Evolutionary conservation across 2,797 vertebrate genomes (phyloP).

Genomic region (Clarias laeviceps): DNA sequence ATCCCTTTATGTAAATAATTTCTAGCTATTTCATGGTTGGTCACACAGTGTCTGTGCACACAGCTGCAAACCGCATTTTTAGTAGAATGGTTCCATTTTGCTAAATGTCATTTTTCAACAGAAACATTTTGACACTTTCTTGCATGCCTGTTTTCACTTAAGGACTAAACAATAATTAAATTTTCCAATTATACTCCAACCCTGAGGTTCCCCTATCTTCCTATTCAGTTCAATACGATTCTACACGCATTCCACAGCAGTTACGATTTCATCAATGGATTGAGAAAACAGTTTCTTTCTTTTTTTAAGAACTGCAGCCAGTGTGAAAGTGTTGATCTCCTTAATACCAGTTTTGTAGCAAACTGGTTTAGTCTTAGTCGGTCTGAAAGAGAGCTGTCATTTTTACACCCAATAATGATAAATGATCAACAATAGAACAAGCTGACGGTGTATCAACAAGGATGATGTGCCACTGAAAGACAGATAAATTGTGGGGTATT

Average conservation of each 20-base stretch:
- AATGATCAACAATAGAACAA: conserved; percentile 21
- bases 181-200: not conserved
- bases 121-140: not conserved
- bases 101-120: not conserved
- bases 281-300: not conserved
- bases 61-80: not conserved
- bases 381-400: conserved; percentile 31
- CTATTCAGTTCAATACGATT: not conserved
- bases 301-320: conserved; percentile 8
- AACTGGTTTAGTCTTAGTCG: conserved; percentile 24
- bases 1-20: not conserved
- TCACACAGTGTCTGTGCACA: not conserved
- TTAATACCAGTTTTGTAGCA: conserved; percentile 40
- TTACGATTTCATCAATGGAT: not conserved
- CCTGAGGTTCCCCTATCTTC: not conserved
- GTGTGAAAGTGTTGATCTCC: not conserved
- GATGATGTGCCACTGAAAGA: conserved; percentile 15
- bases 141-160: not conserved
- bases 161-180: not conserved
- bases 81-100: not conserved
- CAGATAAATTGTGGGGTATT: conserved; percentile 45
- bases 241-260: not conserved
- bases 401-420: conserved; percentile 27
- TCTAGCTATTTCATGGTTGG: not conserved
- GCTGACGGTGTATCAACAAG: conserved; percentile 23